Conservation (phyloP, 2,797 vertebrate genomes). For the Enteromius viviparus region DNA sequence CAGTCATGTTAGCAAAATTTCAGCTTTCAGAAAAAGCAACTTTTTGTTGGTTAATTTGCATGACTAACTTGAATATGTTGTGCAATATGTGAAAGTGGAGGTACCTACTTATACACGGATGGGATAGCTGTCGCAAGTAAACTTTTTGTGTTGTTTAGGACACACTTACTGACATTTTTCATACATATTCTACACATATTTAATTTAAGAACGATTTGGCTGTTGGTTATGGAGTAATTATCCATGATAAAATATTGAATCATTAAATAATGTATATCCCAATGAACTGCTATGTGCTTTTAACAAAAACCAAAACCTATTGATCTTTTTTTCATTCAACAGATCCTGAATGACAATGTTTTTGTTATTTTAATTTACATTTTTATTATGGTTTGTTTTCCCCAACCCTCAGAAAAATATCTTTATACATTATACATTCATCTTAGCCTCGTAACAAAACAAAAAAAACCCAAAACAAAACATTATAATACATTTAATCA, state of each 20-base stretch:
- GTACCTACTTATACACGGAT: too few relatives aligned
- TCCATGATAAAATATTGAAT: not conserved
- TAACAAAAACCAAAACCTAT: not conserved
- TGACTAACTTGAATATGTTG: not conserved
- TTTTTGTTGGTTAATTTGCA: not conserved
- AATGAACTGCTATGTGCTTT: not conserved
- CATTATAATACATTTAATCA: constrained; percentile 75
- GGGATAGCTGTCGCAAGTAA: too few relatives aligned
- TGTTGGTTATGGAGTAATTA: not conserved
- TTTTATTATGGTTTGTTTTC: constrained; percentile 72
- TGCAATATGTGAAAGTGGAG: not conserved
- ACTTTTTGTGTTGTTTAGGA: not conserved
- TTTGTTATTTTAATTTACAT: not conserved
- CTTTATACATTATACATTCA: constrained; percentile 84
- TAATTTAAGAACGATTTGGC: not conserved
- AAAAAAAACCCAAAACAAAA: constrained; percentile 59
- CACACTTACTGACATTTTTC: not conserved
- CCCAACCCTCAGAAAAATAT: constrained; percentile 62
- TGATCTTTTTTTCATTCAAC: not conserved
- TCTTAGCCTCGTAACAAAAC: constrained; percentile 69
- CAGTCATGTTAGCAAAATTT: not conserved
- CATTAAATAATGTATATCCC: not conserved
- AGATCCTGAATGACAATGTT: not conserved
- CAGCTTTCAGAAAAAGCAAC: not conserved
- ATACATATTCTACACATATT: not conserved